phyloP scores from a whole-genome alignment of 2,797 vertebrate species.

The Malacoraja senta region DNA sequence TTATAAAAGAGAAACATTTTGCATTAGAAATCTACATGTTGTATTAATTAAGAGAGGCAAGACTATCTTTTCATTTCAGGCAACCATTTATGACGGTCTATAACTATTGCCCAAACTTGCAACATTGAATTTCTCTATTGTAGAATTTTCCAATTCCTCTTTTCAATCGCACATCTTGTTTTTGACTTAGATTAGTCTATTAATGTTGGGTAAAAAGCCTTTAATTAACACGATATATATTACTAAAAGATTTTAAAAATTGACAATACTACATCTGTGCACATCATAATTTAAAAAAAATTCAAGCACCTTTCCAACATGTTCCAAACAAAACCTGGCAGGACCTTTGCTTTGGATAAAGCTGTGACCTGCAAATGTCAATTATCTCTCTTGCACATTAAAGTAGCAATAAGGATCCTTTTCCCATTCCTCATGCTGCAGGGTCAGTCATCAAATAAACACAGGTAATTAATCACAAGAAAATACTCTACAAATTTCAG shows the following conservation, averaged over 20 bases:
- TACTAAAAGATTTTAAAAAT: not conserved
- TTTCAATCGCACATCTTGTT: not conserved
- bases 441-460: too few species aligned
- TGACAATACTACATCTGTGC: too few species aligned
- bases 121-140: constrained; percentile 31
- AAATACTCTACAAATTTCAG: too few species aligned
- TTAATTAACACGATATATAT: not conserved
- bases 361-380: too few species aligned
- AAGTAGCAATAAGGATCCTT: too few species aligned
- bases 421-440: too few species aligned
- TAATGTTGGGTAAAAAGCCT: not conserved
- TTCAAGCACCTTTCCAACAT: not conserved
- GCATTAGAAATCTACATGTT: too few species aligned
- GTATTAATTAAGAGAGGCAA: too few species aligned
- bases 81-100: constrained; percentile 46
- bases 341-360: too few species aligned
- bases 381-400: too few species aligned
- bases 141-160: not conserved
- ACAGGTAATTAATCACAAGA: too few species aligned
- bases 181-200: not conserved
- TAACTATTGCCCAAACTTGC: constrained; percentile 44
- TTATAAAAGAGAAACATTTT: too few species aligned
- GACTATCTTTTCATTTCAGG: constrained; percentile 45
- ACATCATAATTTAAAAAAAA: not conserved
- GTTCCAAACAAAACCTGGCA: not conserved